These are phyloP conservation scores for Pimephales promelas DNA, from an alignment of 2,113 vertebrate species.

Conservation along the genomic window DNA sequence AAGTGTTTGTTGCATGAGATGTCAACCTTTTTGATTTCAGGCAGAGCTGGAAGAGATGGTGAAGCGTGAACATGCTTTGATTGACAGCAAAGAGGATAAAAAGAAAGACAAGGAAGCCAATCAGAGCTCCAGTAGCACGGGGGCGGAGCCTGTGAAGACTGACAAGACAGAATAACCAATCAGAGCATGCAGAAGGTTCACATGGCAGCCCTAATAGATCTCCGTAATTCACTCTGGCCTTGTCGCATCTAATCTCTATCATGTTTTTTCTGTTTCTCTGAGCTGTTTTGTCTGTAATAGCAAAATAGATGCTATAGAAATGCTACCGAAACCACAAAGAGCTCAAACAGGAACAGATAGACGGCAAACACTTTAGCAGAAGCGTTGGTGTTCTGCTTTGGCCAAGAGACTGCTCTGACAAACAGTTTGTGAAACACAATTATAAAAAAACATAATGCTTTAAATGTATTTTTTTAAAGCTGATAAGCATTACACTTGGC, in stretches of 20 bases:
- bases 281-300: background rate
- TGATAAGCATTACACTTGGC: background rate
- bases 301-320: background rate
- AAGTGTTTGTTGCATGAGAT: background rate
- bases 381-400: background rate
- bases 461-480: background rate
- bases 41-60: constrained; percentile 85
- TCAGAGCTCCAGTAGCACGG: constrained; percentile 56
- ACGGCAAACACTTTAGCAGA: background rate
- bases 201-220: background rate
- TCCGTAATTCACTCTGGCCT: background rate
- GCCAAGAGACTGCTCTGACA: background rate
- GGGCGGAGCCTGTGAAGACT: constrained; percentile 53
- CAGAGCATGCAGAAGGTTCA: background rate
- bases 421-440: background rate
- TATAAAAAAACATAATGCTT: background rate
- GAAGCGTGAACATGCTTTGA: constrained; percentile 78
- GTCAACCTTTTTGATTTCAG: constrained; percentile 64
- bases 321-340: background rate
- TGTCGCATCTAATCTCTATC: background rate
- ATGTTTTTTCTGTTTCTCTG: background rate
- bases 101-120: constrained; percentile 53
- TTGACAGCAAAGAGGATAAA: constrained; percentile 74
- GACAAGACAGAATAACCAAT: constrained; percentile 65
- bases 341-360: background rate